Evolutionary conservation across 2,797 vertebrate genomes (phyloP).

Genomic region (Lepilemur septentrionalis): DNA sequence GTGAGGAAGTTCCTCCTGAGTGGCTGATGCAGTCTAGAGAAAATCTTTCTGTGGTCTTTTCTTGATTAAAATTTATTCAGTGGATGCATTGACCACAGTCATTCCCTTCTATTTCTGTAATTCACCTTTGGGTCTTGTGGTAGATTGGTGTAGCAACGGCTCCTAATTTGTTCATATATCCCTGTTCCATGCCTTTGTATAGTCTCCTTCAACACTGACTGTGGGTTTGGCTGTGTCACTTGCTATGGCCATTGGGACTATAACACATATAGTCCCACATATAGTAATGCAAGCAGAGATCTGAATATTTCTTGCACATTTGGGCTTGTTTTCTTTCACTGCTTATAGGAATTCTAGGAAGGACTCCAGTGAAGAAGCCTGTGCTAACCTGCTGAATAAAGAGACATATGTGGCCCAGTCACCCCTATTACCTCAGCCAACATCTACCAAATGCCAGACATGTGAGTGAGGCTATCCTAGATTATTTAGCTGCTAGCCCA

Average conservation of each 20-base stretch:
- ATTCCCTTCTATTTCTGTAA: neutral
- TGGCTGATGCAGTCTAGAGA: neutral
- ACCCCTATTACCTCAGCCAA: neutral
- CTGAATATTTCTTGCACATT: neutral
- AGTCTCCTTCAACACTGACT: neutral
- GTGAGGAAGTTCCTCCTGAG: neutral
- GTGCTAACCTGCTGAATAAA: neutral
- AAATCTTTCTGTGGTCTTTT: neutral
- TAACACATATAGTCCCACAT: neutral
- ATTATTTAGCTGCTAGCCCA: neutral
- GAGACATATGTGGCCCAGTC: neutral
- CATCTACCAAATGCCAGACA: neutral
- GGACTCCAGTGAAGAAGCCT: neutral
- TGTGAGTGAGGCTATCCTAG: neutral
- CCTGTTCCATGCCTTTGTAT: neutral
- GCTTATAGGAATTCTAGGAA: neutral
- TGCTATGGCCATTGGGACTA: neutral
- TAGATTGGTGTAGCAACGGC: neutral
- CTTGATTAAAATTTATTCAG: constrained; percentile 22
- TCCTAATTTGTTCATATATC: neutral
- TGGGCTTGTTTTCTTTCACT: neutral
- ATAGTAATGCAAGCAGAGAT: neutral
- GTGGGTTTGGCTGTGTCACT: neutral
- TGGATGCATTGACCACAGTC: neutral
- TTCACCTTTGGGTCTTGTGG: neutral